Conservation (phyloP, 37 sponge, comb jelly and placozoan species). For the Beroe ovata region DNA sequence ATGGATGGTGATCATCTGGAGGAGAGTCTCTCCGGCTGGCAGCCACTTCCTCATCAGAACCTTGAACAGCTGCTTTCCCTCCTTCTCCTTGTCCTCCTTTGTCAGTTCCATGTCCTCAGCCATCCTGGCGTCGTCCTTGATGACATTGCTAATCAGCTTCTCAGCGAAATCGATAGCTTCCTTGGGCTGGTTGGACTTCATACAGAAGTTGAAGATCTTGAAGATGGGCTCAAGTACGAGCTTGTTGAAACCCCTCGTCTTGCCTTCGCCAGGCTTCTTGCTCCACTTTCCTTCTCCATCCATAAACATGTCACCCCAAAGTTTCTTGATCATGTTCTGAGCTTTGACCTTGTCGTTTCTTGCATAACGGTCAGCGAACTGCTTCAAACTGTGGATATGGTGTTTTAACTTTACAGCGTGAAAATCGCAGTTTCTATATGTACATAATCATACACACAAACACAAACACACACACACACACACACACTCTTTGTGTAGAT, state of each 20-base stretch:
- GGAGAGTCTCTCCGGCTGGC: slow-evolving; percentile 92
- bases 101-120: not conserved
- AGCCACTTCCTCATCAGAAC: slow-evolving; percentile 84
- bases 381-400: slow-evolving; percentile 73
- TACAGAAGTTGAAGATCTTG: slow-evolving; percentile 75
- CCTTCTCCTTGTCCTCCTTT: slow-evolving; percentile 47
- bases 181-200: slow-evolving; percentile 26
- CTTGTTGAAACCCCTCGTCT: slow-evolving; percentile 91
- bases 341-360: slow-evolving; percentile 91
- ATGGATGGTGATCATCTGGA: slow-evolving; percentile 97
- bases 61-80: slow-evolving; percentile 78
- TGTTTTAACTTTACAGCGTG: not conserved
- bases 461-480: too few species aligned
- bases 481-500: too few species aligned
- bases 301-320: slow-evolving; percentile 98
- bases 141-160: slow-evolving; percentile 16
- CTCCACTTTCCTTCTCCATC: slow-evolving; percentile 90
- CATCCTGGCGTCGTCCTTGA: not conserved
- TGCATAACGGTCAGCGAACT: slow-evolving; percentile 97
- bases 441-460: too few species aligned
- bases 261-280: slow-evolving; percentile 79
- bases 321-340: slow-evolving; percentile 88
- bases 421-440: too few species aligned
- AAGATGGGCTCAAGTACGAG: slow-evolving; percentile 98
- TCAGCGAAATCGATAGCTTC: slow-evolving; percentile 57